Evolutionary conservation across 2,888 invertebrate genomes (phyloP), one percentile per base, ranked within the genome.

Genomic region (Pycnomerus fuliginosus): DNA sequence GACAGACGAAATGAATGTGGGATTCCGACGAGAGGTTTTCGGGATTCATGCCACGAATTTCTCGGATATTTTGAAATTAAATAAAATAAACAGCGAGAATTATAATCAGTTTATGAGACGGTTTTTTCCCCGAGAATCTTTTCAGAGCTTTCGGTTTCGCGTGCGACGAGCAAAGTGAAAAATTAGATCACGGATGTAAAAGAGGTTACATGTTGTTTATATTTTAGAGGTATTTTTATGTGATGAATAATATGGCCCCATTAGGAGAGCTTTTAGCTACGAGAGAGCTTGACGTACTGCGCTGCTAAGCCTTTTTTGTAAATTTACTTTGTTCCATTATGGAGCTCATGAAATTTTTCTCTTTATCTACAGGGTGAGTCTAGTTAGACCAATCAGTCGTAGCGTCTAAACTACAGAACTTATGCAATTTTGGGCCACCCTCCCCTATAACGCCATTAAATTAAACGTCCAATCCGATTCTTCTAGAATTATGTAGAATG

Each of bases 211-310:
- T 56, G 55, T 63, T n/a, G 60, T 61, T 61, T 62, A 58, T 60
- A 59, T 62, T 62, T 61, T 58, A 53, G 51, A 55, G 52, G 55
- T 54, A 61, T 62, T 62, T 65, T 64, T 61, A 62, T 59, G 61
- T 52, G 58, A 57, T 62, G 62, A 65, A 62, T 62, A 65, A 64
- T 62, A 63, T 58, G 60, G 56, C 50, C 46, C 60, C 61, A 63
- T 66, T 62, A 65, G 55, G 50, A 52, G 57, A 58, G 64, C 66
- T 65, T 64, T 65, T 62, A 66, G 59, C 55, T 39, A 46, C 40
- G 40, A 52, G 49, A 43, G 48, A 48, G 35, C 39, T 16, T 27
- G n/a, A n/a, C n/a, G n/a, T n/a, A n/a, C n/a, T n/a, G n/a, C n/a
- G n/a, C n/a, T n/a, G n/a, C n/a, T n/a, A n/a, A n/a, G n/a, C n/a